phyloP scores from a whole-genome alignment of 2,113 vertebrate genomes.

The Engystomops pustulosus region DNA sequence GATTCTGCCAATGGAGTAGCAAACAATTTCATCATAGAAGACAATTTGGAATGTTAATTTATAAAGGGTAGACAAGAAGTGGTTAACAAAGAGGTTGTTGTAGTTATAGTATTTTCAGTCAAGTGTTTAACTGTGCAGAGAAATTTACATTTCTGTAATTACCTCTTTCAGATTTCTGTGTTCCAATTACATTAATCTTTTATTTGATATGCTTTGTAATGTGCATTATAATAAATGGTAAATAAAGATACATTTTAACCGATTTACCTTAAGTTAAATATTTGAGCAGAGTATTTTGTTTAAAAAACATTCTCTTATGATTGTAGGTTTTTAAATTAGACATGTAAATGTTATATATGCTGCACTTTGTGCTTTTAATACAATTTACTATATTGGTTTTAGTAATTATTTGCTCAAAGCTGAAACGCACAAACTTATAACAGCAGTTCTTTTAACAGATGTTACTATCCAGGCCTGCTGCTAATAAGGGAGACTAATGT shows the following conservation, averaged over 20 bases:
- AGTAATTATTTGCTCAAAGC: conserved; percentile 29
- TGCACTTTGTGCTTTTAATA: too few relatives aligned
- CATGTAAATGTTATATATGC: not conserved
- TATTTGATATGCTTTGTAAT: not conserved
- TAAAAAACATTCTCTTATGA: too few relatives aligned
- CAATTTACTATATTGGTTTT: conserved; percentile 30
- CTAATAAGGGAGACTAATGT: conserved; percentile 44
- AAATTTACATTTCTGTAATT: not conserved
- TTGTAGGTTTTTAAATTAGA: not conserved
- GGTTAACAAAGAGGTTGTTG: too few relatives aligned
- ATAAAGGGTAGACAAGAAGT: too few relatives aligned
- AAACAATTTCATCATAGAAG: too few relatives aligned
- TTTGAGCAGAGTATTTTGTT: too few relatives aligned
- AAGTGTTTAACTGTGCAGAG: too few relatives aligned
- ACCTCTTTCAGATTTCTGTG: not conserved
- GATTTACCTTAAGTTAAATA: not conserved
- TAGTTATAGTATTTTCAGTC: not conserved
- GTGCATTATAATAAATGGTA: not conserved
- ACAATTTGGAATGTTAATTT: too few relatives aligned
- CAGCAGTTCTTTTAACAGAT: conserved; percentile 30
- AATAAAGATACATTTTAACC: not conserved
- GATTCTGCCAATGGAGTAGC: too few relatives aligned
- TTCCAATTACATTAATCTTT: not conserved
- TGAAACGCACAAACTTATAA: conserved; percentile 27
- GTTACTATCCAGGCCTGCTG: conserved; percentile 31